These are phyloP conservation scores for Rhinichthys klamathensis DNA, from an alignment of 2,113 vertebrate species.

Conservation along the genomic window DNA sequence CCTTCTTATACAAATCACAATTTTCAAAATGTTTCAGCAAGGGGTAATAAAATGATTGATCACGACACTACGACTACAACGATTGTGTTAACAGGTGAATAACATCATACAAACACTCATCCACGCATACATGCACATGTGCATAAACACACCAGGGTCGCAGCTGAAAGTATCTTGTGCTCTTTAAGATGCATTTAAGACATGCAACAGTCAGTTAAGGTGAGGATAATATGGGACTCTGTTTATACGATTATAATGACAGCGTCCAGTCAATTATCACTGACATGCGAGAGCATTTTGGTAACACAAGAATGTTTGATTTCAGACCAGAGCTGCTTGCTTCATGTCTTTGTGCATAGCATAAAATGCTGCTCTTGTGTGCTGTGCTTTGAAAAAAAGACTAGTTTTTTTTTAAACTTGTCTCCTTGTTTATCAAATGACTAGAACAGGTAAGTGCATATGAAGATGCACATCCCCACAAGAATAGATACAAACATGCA, in stretches of 20 bases:
- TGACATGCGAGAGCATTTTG: conserved; percentile 21
- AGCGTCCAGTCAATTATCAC: background rate
- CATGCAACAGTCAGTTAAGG: conserved; percentile 46
- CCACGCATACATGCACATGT: conserved; percentile 2
- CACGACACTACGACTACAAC: conserved; percentile 37
- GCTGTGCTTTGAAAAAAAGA: conserved; percentile 33
- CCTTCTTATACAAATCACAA: conserved; percentile 57
- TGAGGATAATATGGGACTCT: conserved; percentile 5
- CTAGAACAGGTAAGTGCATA: background rate
- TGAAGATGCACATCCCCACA: conserved; percentile 14
- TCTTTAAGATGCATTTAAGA: conserved; percentile 44
- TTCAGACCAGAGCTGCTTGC: conserved; percentile 27
- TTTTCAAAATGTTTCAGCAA: conserved; percentile 47
- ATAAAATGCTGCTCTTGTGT: conserved; percentile 1
- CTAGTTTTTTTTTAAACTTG: too few relatives aligned
- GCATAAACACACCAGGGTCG: conserved; percentile 19
- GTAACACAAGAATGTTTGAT: background rate
- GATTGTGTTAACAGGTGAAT: conserved; percentile 31
- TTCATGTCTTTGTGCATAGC: conserved; percentile 46
- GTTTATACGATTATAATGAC: conserved; percentile 2
- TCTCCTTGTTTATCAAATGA: conserved; percentile 23
- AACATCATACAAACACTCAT: conserved; percentile 33
- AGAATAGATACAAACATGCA: conserved; percentile 29
- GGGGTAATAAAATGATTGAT: conserved; percentile 31
- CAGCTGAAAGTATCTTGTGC: conserved; percentile 38